These are phyloP conservation scores for Shargacucullia verbasci DNA, from an alignment of 2,888 invertebrate species.

Conservation along the genomic window DNA sequence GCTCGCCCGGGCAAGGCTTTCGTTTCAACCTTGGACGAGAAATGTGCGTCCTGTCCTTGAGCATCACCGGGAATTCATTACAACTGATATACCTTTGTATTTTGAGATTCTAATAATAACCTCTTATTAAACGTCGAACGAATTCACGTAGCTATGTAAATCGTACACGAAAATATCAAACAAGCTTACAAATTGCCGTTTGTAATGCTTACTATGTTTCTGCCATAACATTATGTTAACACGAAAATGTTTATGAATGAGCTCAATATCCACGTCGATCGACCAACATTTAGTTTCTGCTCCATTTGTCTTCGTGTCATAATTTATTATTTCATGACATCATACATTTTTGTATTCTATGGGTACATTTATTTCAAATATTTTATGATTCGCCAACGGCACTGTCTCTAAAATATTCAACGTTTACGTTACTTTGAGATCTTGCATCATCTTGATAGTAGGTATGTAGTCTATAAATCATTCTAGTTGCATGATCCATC, in stretches of 20 bases:
- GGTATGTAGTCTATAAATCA: slow-evolving; percentile 64
- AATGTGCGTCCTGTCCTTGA: slow-evolving; percentile 69
- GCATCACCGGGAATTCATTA: slow-evolving; percentile 36
- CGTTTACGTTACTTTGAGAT: too few species aligned
- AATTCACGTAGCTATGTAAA: slow-evolving; percentile 4
- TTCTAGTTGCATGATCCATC: slow-evolving; percentile 65
- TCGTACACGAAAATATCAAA: not conserved
- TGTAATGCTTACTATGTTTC: slow-evolving; percentile 9
- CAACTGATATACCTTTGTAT: slow-evolving; percentile 17
- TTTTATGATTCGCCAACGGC: too few species aligned
- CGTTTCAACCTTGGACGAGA: slow-evolving; percentile 68
- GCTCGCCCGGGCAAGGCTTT: slow-evolving; percentile 71
- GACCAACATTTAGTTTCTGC: slow-evolving; percentile 36
- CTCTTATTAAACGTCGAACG: not conserved
- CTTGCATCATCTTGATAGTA: too few species aligned
- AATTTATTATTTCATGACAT: slow-evolving; percentile 37
- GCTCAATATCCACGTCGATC: slow-evolving; percentile 30
- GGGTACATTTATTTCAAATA: too few species aligned
- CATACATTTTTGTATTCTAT: not conserved
- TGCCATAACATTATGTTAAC: slow-evolving; percentile 37
- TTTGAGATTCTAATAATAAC: slow-evolving; percentile 10
- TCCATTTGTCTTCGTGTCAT: slow-evolving; percentile 36
- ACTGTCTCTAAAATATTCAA: too few species aligned
- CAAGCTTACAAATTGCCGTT: slow-evolving; percentile 4
- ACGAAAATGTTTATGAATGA: slow-evolving; percentile 51